Conservation (phyloP, 2,888 invertebrate species). For the Strigamia crassipes region DNA sequence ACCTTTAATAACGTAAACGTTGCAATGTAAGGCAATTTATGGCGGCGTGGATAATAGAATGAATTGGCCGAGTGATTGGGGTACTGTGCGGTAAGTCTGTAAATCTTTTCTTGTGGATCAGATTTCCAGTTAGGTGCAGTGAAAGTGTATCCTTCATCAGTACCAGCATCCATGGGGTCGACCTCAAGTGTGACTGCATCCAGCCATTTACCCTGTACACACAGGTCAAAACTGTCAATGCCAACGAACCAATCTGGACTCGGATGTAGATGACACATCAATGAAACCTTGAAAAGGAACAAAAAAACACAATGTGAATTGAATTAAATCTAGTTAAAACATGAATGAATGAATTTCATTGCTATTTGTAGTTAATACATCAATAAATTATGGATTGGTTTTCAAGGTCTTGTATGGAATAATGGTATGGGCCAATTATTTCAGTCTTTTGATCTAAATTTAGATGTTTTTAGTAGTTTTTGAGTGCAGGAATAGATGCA, state of each 20-base stretch:
- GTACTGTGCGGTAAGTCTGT: constrained; percentile 83
- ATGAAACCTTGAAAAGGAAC: constrained; percentile 70
- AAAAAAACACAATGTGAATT: background rate
- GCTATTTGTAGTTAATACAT: too few relatives aligned
- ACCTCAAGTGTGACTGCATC: constrained; percentile 88
- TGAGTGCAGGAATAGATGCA: too few relatives aligned
- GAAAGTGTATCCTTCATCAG: constrained; percentile 93
- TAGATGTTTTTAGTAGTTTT: too few relatives aligned
- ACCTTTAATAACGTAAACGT: constrained; percentile 67
- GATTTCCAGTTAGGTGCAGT: constrained; percentile 97
- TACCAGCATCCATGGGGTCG: constrained; percentile 90
- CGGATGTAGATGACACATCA: constrained; percentile 87
- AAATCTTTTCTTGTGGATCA: constrained; percentile 83
- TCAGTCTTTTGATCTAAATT: too few relatives aligned
- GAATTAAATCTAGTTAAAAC: background rate
- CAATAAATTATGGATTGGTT: too few relatives aligned
- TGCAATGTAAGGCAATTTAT: constrained; percentile 84
- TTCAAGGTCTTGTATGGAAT: too few relatives aligned
- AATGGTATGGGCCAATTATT: too few relatives aligned
- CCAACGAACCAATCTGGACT: constrained; percentile 95
- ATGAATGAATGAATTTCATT: constrained; percentile 10
- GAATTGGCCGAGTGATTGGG: constrained; percentile 92
- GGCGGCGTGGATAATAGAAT: constrained; percentile 88
- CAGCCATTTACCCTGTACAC: constrained; percentile 88
- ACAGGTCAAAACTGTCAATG: constrained; percentile 86